Evolutionary conservation across 1,140 invertebrate genomes (phyloP).

Genomic region (Palaemon carinicauda): DNA sequence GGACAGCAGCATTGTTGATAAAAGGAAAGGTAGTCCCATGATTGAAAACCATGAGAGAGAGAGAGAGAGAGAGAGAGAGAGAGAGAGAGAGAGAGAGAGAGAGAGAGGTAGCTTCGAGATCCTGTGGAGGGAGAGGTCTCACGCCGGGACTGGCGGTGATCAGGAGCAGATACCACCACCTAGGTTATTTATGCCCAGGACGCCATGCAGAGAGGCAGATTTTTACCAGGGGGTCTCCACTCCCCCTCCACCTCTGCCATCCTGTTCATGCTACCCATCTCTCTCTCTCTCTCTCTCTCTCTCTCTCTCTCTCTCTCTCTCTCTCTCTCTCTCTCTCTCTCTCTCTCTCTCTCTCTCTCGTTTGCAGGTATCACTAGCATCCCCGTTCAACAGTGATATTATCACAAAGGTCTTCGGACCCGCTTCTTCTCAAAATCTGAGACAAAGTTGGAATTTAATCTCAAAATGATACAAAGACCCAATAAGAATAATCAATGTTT

Average conservation of each 20-base stretch:
- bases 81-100: not conserved
- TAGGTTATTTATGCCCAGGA: constrained; percentile 51
- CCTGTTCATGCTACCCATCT: no score
- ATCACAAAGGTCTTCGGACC: no score
- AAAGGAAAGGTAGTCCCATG: no score
- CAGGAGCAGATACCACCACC: constrained; percentile 55
- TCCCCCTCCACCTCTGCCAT: not conserved
- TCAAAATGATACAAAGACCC: no score
- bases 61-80: not conserved
- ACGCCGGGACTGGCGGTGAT: constrained; percentile 39
- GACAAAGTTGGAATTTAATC: no score
- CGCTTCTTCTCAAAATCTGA: no score
- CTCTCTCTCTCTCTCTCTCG: no score
- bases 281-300: not conserved
- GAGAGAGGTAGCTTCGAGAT: not conserved
- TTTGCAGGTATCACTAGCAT: no score
- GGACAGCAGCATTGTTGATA: no score
- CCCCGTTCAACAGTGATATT: no score
- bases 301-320: not conserved
- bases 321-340: not conserved
- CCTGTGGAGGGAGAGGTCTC: constrained; percentile 25
- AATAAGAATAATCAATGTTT: no score
- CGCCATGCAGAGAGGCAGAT: constrained; percentile 45
- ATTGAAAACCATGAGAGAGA: no score
- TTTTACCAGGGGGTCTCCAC: constrained; percentile 23